Conservation (phyloP, 1,140 invertebrate genomes). For the Magallana gigas region DNA sequence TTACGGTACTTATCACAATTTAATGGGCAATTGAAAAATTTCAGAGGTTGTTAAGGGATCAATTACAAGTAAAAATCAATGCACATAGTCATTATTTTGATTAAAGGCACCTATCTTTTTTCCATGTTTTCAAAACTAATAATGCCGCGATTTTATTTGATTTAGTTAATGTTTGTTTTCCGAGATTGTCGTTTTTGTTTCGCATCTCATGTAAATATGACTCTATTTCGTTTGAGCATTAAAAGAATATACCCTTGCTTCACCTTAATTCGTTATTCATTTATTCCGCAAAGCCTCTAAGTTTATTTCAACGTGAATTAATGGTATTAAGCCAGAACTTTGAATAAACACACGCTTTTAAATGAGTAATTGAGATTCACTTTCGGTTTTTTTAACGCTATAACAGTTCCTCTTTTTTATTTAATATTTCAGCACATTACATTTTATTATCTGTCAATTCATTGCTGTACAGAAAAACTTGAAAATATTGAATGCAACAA, state of each 20-base stretch:
- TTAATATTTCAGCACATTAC: too few species aligned
- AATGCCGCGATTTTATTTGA: background rate
- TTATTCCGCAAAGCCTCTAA: background rate
- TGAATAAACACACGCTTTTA: too few species aligned
- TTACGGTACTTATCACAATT: background rate
- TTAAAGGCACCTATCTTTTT: background rate
- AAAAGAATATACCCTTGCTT: background rate
- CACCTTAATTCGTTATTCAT: background rate
- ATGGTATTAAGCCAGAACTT: too few species aligned
- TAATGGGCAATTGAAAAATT: background rate
- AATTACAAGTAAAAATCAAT: slow-evolving; percentile 23
- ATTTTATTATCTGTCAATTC: too few species aligned
- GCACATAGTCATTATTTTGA: background rate
- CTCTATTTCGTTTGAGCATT: background rate
- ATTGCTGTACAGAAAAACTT: too few species aligned
- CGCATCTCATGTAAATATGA: background rate
- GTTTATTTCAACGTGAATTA: too few species aligned
- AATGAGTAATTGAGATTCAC: too few species aligned
- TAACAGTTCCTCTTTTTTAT: too few species aligned
- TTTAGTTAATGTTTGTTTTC: background rate
- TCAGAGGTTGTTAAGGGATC: background rate
- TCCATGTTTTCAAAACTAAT: background rate
- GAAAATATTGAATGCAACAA: too few species aligned
- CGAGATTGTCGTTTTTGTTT: background rate
- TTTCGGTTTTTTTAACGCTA: too few species aligned